These are phyloP conservation scores for Leucoma salicis DNA, from an alignment of 2,888 invertebrate genomes.

Conservation along the genomic window DNA sequence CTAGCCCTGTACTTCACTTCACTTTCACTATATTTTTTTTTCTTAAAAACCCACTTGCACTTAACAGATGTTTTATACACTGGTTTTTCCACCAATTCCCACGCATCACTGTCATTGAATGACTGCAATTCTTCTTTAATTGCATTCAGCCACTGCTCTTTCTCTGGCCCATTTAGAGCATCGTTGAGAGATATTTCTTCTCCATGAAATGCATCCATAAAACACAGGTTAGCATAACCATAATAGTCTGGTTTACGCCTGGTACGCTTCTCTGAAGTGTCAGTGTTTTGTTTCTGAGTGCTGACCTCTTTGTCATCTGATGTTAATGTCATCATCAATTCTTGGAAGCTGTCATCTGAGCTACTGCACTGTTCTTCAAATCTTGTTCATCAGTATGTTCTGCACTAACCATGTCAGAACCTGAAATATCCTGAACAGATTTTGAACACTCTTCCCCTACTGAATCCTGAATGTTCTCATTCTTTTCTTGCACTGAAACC, in stretches of 20 bases:
- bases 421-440: too few species aligned
- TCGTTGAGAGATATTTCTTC: neutral
- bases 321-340: too few species aligned
- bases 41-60: neutral
- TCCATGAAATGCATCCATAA: neutral
- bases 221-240: neutral
- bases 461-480: too few species aligned
- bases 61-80: neutral
- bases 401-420: too few species aligned
- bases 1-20: neutral
- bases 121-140: neutral
- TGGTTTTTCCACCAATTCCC: slow-evolving; percentile 3
- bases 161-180: neutral
- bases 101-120: slow-evolving; percentile 3
- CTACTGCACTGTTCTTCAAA: too few species aligned
- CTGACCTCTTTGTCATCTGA: too few species aligned
- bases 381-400: too few species aligned
- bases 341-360: too few species aligned
- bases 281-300: too few species aligned
- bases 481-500: too few species aligned
- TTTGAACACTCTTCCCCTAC: too few species aligned
- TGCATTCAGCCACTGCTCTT: neutral
- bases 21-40: neutral
- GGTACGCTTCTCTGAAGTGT: too few species aligned
- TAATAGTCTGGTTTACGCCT: neutral